A percentile compares a stretch with the other conserved stretches of the same genome.
Conservation (phyloP, 1,140 invertebrate species). For the Octopus sinensis region DNA sequence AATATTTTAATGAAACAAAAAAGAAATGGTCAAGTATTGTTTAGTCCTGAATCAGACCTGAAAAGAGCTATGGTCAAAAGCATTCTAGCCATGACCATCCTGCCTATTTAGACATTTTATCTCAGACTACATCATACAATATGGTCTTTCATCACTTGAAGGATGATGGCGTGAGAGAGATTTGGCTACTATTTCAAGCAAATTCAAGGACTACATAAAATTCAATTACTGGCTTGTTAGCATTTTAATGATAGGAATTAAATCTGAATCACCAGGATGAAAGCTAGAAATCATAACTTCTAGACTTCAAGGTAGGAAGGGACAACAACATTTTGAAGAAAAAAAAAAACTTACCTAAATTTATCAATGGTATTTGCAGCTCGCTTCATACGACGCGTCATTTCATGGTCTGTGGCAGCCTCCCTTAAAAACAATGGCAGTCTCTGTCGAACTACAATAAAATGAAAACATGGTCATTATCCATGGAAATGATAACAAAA, state of each 20-base stretch:
- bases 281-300: neutral
- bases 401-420: slow-evolving; percentile 73
- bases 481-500: too few species aligned
- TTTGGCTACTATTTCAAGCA: neutral
- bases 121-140: too few species aligned
- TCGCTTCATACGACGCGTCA: slow-evolving; percentile 74
- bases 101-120: too few species aligned
- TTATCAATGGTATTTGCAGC: slow-evolving; percentile 76
- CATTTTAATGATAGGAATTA: neutral
- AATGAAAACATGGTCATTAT: neutral
- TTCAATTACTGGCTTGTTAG: neutral
- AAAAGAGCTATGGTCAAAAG: too few species aligned
- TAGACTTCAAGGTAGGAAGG: neutral
- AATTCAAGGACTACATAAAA: neutral
- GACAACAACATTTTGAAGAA: neutral
- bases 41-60: too few species aligned
- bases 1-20: too few species aligned
- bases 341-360: slow-evolving; percentile 59
- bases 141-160: too few species aligned
- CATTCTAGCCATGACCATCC: too few species aligned
- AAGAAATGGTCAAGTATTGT: too few species aligned
- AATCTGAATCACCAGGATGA: neutral
- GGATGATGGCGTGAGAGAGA: neutral
- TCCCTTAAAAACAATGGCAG: slow-evolving; percentile 72
- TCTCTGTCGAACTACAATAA: slow-evolving; percentile 62